phyloP scores from a whole-genome alignment of 2,113 vertebrate species.

The Tupaia chinensis region DNA sequence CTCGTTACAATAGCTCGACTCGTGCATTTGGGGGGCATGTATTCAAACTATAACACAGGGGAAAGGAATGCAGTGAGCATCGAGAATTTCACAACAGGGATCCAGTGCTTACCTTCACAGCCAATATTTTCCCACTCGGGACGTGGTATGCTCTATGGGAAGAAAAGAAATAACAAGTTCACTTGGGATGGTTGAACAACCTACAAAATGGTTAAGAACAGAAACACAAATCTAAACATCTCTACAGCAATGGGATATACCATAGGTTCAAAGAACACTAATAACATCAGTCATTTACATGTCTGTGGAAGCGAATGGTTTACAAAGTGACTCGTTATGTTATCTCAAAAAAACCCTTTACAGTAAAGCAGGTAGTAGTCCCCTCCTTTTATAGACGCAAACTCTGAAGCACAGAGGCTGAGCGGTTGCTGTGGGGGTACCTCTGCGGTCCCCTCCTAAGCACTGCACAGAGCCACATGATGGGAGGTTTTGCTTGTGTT shows the following conservation, averaged over 20 bases:
- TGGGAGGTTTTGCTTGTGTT: not conserved
- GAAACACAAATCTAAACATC: not conserved
- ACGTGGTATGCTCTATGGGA: constrained; percentile 94
- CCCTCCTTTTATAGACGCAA: not conserved
- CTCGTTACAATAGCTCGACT: no score
- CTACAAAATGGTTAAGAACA: constrained; percentile 36
- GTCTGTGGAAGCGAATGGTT: constrained; percentile 45
- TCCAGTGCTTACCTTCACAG: constrained; percentile 95
- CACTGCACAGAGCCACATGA: not conserved
- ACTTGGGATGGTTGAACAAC: constrained; percentile 57
- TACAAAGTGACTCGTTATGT: constrained; percentile 1
- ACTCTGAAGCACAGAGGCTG: not conserved
- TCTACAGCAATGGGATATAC: not conserved
- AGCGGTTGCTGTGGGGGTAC: not conserved
- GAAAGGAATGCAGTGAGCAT: constrained; percentile 36
- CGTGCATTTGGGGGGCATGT: no score
- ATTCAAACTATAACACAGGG: no score
- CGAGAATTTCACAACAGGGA: constrained; percentile 48
- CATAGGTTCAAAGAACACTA: constrained; percentile 37
- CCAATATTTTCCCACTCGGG: constrained; percentile 94
- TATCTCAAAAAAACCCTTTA: constrained; percentile 14
- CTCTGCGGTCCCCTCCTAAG: not conserved
- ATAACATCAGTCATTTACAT: not conserved
- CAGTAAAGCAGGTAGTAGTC: not conserved
- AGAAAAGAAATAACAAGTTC: constrained; percentile 63